phyloP scores from a whole-genome alignment of 2,113 vertebrate species.

The Pagrus major region DNA sequence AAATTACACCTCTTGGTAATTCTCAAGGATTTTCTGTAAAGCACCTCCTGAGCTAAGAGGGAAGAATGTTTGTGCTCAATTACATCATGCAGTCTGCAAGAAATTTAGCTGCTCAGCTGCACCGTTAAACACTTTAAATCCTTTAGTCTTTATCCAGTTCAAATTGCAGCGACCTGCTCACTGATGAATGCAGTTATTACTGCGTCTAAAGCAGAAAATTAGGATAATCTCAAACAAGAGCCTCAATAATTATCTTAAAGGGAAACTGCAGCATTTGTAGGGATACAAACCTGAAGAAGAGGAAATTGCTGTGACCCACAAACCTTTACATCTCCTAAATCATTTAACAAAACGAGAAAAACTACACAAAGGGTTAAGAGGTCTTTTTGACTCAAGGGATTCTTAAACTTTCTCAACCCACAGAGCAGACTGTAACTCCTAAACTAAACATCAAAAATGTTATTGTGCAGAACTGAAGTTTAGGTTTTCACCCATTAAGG shows the following conservation, averaged over 20 bases:
- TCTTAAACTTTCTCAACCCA: not conserved
- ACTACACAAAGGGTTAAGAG: not conserved
- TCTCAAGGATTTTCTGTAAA: conserved; percentile 20
- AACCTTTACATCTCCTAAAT: not conserved
- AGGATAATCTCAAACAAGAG: conserved; percentile 11
- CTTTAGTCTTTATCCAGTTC: conserved; percentile 22
- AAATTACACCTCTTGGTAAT: conserved; percentile 16
- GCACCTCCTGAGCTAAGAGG: not conserved
- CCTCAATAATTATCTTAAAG: conserved; percentile 5
- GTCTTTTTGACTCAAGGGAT: not conserved
- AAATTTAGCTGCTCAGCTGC: conserved; percentile 33
- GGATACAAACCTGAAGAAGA: not conserved
- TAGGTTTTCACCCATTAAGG: not conserved
- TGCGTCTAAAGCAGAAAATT: conserved; percentile 31
- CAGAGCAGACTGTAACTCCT: not conserved
- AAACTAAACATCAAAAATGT: not conserved
- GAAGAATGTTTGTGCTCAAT: conserved; percentile 17
- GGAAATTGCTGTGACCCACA: not conserved
- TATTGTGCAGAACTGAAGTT: not conserved
- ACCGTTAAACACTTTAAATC: conserved; percentile 47
- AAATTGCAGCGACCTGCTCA: conserved; percentile 38
- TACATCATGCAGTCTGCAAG: conserved; percentile 46
- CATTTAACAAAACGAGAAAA: not conserved
- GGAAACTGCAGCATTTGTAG: not conserved
- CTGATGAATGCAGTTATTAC: conserved; percentile 21